Evolutionary conservation across 1,140 invertebrate genomes (phyloP).

Genomic region (Gryon sp.): DNA sequence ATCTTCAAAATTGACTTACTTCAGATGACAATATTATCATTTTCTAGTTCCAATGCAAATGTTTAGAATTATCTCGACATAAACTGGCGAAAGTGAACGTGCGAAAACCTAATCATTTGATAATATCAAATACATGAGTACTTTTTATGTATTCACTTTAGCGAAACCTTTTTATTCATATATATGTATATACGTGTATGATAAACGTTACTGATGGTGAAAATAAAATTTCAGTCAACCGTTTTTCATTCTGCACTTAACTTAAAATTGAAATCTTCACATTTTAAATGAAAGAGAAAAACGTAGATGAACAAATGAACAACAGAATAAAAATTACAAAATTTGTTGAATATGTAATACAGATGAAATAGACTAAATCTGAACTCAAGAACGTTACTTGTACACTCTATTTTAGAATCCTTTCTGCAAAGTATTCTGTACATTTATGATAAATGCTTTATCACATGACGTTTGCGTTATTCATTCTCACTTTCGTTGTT

Average conservation of each 20-base stretch:
- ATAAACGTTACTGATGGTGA: slow-evolving; percentile 18
- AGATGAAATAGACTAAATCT: slow-evolving; percentile 21
- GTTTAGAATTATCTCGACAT: slow-evolving; percentile 38
- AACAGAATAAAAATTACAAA: slow-evolving; percentile 13
- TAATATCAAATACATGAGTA: slow-evolving; percentile 48
- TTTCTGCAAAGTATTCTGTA: slow-evolving; percentile 8
- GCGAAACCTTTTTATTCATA: slow-evolving; percentile 17
- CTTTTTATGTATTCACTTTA: slow-evolving; percentile 20
- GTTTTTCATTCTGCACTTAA: not conserved
- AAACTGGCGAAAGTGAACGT: no score
- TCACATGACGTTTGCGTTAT: slow-evolving; percentile 29
- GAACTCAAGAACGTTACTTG: slow-evolving; percentile 18
- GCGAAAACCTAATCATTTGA: slow-evolving; percentile 35
- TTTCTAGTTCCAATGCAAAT: slow-evolving; percentile 37
- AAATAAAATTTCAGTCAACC: slow-evolving; percentile 24
- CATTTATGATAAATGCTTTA: slow-evolving; percentile 43
- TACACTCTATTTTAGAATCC: slow-evolving; percentile 3
- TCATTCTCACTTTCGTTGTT: slow-evolving; percentile 17
- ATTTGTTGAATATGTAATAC: slow-evolving; percentile 4
- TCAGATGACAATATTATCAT: slow-evolving; percentile 41
- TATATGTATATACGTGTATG: no score
- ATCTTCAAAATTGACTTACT: no score
- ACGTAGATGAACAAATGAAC: not conserved
- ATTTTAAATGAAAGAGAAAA: no score
- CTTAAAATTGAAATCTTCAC: no score